Conservation (phyloP, 2,888 invertebrate species). For the Tanytarsus gracilentus region DNA sequence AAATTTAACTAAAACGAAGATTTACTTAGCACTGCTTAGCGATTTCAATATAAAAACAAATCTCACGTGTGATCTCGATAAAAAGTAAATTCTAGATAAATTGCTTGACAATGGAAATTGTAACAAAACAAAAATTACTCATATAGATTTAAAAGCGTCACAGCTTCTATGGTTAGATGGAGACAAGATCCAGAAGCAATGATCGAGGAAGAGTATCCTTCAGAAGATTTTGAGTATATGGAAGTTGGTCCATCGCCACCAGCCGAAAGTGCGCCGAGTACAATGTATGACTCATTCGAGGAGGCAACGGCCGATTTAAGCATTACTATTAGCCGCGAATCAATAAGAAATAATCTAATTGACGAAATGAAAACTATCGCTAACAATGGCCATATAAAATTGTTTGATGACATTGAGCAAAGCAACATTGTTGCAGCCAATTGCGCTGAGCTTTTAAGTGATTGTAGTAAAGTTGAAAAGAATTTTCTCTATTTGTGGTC, state of each 20-base stretch:
- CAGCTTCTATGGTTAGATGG: slow-evolving; percentile 48
- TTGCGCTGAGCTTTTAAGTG: slow-evolving; percentile 46
- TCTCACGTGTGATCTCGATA: background rate
- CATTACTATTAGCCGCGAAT: slow-evolving; percentile 64
- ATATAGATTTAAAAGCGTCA: slow-evolving; percentile 45
- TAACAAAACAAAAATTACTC: background rate
- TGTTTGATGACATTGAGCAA: slow-evolving; percentile 66
- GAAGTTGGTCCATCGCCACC: slow-evolving; percentile 72
- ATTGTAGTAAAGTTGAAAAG: slow-evolving; percentile 56
- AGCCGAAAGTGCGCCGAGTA: slow-evolving; percentile 67
- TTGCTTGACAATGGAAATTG: too few species aligned
- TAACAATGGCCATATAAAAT: slow-evolving; percentile 55
- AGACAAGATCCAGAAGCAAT: slow-evolving; percentile 48
- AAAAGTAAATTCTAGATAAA: too few species aligned
- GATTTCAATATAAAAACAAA: background rate
- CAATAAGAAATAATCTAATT: slow-evolving; percentile 60
- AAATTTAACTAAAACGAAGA: too few species aligned
- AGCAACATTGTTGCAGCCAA: slow-evolving; percentile 54
- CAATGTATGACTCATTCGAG: slow-evolving; percentile 69
- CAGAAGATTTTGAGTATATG: slow-evolving; percentile 65
- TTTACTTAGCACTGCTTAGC: too few species aligned
- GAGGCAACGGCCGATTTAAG: slow-evolving; percentile 60
- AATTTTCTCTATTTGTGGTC: slow-evolving; percentile 66
- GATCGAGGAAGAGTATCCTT: slow-evolving; percentile 59
- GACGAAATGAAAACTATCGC: slow-evolving; percentile 59